phyloP scores from a whole-genome alignment of 2,113 vertebrate species.

The Aix galericulata region DNA sequence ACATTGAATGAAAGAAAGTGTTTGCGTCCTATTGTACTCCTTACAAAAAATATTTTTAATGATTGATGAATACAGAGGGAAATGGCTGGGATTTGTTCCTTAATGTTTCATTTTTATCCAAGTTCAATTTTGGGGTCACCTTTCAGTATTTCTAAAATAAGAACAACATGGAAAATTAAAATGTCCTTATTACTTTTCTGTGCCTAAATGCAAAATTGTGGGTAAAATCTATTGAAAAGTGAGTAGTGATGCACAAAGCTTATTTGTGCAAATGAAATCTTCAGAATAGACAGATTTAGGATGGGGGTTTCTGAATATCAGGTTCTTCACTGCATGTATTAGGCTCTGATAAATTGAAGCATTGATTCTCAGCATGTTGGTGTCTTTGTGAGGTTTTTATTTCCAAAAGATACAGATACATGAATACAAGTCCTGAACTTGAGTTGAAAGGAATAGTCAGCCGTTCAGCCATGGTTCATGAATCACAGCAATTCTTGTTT shows the following conservation, averaged over 20 bases:
- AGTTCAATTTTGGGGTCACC: not conserved
- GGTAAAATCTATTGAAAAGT: not conserved
- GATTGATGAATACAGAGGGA: not conserved
- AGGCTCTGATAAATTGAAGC: conserved; percentile 25
- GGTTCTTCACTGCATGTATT: not conserved
- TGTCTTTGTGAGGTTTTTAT: conserved; percentile 55
- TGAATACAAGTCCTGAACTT: conserved; percentile 51
- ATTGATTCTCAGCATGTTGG: conserved; percentile 41
- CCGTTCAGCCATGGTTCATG: conserved; percentile 53
- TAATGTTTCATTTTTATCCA: not conserved
- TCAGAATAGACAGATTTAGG: conserved; percentile 27
- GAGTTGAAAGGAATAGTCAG: conserved; percentile 60
- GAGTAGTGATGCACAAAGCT: not conserved
- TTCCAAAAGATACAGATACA: conserved; percentile 52
- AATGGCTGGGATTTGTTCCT: not conserved
- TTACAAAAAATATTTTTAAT: not conserved
- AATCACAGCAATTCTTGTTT: conserved; percentile 61
- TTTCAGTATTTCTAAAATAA: not conserved
- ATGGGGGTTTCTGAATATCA: conserved; percentile 27
- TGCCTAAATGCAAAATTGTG: not conserved
- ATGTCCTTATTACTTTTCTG: not conserved
- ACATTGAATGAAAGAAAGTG: not conserved
- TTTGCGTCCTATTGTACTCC: not conserved
- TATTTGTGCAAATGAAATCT: conserved; percentile 46
- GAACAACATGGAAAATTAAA: not conserved